Evolutionary conservation across 1,140 invertebrate genomes (phyloP), one percentile per base, ranked within the genome.

Genomic region (Glossosoma conforme): DNA sequence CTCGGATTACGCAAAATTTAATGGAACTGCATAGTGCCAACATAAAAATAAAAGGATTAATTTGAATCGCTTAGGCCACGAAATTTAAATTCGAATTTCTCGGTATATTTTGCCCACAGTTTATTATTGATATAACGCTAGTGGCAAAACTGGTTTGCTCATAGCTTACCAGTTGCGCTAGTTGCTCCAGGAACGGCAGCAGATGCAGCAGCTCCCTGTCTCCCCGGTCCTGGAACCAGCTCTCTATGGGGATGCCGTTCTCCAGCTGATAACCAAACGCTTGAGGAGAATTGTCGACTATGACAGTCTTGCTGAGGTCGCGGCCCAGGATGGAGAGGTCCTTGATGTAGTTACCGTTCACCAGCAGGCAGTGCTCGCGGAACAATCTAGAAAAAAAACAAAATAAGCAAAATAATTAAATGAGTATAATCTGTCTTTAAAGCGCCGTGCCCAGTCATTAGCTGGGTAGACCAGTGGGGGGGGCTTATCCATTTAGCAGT

Each of bases 211-310:
- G 74, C 67, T 98, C 95, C 21, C 80, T 82, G 72, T 98, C 95
- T 50, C 81, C 82, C 61, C 85, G 80, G 72, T 97, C 92, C 28
- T 91, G 83, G 74, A 97, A 98, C 94, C 95, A 98, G 69, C 91
- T 95, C 73, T 95, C 91, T 63, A 98, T 97, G 0, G 94, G 93
- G 58, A 98, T 97, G 24, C 94, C 94, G 76, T 97, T 97, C 72
- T 97, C 92, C 51, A 95, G 68, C 85, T 95, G 76, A 30, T 76
- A 74, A 4, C 73, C 72, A 35, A 72, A 73, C 2, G 69, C 84
- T 80, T 69, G 68, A 41, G 89, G 90, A 53, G 91, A 93, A 72
- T 95, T 95, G 72, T 95, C 92, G 56, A 95, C 83, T 58, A 95
- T 95, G 53, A 95, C 84, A 41, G 91, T 93, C 69, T 90, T 91